These are phyloP conservation scores for Spizaetus ornatus DNA, from an alignment of 2,113 vertebrate genomes.

Conservation along the genomic window DNA sequence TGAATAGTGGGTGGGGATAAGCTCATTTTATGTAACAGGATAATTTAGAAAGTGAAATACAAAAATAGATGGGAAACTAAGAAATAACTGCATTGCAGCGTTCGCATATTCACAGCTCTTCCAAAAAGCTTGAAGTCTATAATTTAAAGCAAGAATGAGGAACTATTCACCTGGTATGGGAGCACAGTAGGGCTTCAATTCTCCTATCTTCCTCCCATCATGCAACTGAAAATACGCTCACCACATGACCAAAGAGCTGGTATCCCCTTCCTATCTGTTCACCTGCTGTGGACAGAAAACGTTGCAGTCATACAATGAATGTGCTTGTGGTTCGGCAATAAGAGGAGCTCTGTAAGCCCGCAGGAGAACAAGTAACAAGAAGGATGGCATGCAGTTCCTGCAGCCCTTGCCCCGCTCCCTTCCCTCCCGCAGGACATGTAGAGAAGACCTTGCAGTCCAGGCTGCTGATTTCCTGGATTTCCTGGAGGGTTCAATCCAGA, in stretches of 20 bases:
- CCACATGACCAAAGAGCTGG: not conserved
- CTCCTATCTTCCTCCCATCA: not conserved
- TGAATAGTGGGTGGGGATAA: not conserved
- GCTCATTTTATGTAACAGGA: constrained; percentile 15
- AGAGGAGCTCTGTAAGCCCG: not conserved
- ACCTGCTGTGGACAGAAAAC: not conserved
- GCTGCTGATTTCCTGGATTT: not conserved
- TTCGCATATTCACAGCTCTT: not conserved
- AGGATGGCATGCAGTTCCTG: not conserved
- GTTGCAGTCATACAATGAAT: not conserved
- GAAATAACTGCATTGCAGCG: constrained; percentile 44
- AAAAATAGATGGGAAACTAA: constrained; percentile 2
- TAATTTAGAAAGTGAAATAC: constrained; percentile 12
- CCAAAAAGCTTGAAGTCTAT: not conserved
- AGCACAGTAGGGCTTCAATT: not conserved
- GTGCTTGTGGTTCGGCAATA: not conserved
- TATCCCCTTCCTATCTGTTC: not conserved
- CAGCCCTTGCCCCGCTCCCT: not conserved
- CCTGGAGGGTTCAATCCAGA: not conserved
- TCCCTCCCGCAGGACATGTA: not conserved
- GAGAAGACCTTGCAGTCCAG: not conserved
- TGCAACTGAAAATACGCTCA: not conserved
- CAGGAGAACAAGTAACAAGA: not conserved
- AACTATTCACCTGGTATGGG: not conserved
- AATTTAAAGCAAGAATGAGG: not conserved